These are phyloP conservation scores for Miltochrista miniata DNA, from an alignment of 2,888 invertebrate genomes.

Conservation along the genomic window DNA sequence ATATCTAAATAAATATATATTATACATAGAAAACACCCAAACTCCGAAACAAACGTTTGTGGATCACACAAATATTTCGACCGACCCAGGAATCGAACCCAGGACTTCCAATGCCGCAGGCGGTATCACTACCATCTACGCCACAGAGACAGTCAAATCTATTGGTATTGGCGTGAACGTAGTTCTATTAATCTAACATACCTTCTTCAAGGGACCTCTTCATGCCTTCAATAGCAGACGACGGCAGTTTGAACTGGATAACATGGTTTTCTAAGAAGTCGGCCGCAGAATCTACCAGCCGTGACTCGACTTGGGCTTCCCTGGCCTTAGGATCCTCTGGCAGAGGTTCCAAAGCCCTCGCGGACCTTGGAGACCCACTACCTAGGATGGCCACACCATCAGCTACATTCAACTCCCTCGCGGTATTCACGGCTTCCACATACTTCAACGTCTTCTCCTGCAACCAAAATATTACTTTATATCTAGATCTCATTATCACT, in stretches of 20 bases:
- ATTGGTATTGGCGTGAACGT: neutral
- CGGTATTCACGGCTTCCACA: constrained; percentile 82
- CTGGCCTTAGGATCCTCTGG: constrained; percentile 89
- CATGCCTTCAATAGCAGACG: constrained; percentile 88
- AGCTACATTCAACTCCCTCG: constrained; percentile 82
- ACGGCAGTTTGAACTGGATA: constrained; percentile 91
- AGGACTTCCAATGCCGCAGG: too few species aligned
- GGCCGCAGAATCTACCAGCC: constrained; percentile 89
- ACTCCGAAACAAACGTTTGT: too few species aligned
- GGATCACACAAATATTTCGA: too few species aligned
- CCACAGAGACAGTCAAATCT: too few species aligned
- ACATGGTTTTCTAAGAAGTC: constrained; percentile 92
- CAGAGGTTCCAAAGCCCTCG: constrained; percentile 85
- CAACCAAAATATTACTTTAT: constrained; percentile 68
- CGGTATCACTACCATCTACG: too few species aligned
- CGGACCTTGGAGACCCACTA: constrained; percentile 82
- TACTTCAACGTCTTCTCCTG: constrained; percentile 90
- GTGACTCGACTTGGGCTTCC: constrained; percentile 88
- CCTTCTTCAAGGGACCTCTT: constrained; percentile 92
- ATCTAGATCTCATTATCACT: constrained; percentile 45
- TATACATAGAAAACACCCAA: too few species aligned
- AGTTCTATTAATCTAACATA: constrained; percentile 50
- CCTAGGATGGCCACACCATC: constrained; percentile 84
- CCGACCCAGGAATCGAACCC: too few species aligned
- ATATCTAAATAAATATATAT: too few species aligned